Evolutionary conservation across 2,113 vertebrate genomes (phyloP).

Genomic region (Sitta europaea): DNA sequence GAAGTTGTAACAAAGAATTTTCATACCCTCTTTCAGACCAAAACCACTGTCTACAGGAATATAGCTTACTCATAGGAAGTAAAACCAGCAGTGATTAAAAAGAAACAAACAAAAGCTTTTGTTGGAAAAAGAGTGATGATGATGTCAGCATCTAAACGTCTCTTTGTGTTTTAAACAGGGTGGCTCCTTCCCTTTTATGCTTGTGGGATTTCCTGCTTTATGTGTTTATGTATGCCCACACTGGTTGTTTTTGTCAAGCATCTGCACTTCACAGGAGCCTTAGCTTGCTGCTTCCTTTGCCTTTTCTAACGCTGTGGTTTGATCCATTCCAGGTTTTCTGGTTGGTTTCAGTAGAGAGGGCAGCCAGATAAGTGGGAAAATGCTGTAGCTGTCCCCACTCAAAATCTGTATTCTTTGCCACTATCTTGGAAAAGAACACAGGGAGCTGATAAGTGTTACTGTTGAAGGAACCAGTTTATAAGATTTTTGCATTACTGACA

Average conservation of each 20-base stretch:
- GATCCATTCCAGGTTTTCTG: background rate
- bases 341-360: background rate
- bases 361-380: background rate
- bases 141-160: slow-evolving; percentile 1
- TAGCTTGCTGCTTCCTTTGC: background rate
- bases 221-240: background rate
- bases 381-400: background rate
- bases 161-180: slow-evolving; percentile 54
- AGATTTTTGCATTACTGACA: background rate
- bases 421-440: background rate
- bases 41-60: background rate
- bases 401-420: background rate
- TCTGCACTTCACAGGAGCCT: background rate
- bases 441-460: background rate
- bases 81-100: background rate
- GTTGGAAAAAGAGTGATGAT: background rate
- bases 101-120: background rate
- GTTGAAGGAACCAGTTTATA: background rate
- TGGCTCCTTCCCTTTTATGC: slow-evolving; percentile 45
- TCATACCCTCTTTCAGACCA: background rate
- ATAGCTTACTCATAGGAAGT: background rate
- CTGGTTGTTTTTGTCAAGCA: background rate
- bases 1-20: background rate
- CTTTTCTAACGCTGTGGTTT: background rate
- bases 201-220: slow-evolving; percentile 50